Percentiles rank a stretch among this genome's conserved stretches.
Conservation (phyloP, 2,113 vertebrate genomes). For the Casuarius casuarius region DNA sequence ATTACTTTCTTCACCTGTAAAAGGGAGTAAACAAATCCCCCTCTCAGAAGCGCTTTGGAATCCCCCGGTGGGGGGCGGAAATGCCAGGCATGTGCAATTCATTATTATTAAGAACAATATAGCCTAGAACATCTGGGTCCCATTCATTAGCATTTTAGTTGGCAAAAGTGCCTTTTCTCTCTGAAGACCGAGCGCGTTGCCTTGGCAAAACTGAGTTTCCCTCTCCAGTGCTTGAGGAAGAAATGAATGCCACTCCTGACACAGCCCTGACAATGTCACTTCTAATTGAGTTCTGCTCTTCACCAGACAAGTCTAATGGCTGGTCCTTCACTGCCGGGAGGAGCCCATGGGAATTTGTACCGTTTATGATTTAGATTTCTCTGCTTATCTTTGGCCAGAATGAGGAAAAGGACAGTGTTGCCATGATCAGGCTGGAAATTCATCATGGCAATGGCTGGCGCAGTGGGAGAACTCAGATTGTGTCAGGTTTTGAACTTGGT, state of each 20-base stretch:
- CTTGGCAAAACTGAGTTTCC: not conserved
- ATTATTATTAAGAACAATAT: constrained; percentile 6
- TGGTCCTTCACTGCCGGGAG: not conserved
- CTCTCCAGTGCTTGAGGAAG: not conserved
- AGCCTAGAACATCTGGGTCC: constrained; percentile 12
- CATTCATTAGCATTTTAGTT: not conserved
- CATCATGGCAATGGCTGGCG: not conserved
- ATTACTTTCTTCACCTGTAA: not conserved
- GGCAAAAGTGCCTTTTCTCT: not conserved
- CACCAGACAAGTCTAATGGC: not conserved
- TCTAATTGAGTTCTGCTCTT: not conserved
- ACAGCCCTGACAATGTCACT: not conserved
- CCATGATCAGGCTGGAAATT: not conserved
- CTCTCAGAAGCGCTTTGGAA: not conserved
- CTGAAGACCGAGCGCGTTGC: not conserved
- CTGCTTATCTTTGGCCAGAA: not conserved
- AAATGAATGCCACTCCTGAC: not conserved
- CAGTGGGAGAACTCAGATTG: not conserved
- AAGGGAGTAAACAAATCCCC: not conserved
- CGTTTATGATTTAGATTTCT: not conserved
- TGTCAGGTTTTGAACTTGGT: not conserved
- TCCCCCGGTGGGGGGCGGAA: accelerated
- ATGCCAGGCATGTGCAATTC: constrained; percentile 2
- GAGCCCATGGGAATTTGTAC: not conserved
- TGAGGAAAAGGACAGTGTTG: not conserved